Evolutionary conservation across 2,888 invertebrate species (phyloP), one percentile per base, ranked within the genome.

Genomic region (Cabera pusaria): DNA sequence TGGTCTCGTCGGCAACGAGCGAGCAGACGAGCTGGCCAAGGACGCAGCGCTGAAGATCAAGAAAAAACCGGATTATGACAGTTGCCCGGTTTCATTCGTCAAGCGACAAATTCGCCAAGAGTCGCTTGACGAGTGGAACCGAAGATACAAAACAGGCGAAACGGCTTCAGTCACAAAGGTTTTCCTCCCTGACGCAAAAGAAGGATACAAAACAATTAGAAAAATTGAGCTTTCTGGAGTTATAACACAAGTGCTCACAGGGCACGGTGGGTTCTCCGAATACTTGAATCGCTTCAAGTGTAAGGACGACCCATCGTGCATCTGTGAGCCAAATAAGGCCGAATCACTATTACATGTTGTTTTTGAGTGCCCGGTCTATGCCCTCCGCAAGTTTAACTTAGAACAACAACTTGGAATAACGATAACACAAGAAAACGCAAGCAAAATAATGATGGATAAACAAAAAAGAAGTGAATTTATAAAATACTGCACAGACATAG

Each of bases 1-100:
- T 0, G 48, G 48, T 2, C 32, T 0, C 39, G 45, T 2, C n/a
- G 50, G 46, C 0, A 53, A 48, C 8, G 49, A 53, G 12, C 22
- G 51, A 1, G 56, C 51, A 0, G 47, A 50, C 17, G 6, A 40
- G 1, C 37, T 52, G 0, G 47, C 47, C 0, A 53, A 50, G 6
- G 28, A 43, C 1, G 38, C 48, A 0, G 38, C 48, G 0, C 32
- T 25, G 0, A 9, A 26, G n/a, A 0, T 8, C 1, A 39, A 38
- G 12, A 32, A 2, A 1, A 28, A n/a, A 7, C 23, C 33, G 0
- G 16, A 29, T n/a, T 29, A 41, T 5, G 36, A 26, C 6, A 1
- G 5, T 1, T 36, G 38, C 9, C 45, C 40, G 1, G 9, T 44
- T 1, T 48, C 52, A 25, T 49, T 29, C 24, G 27, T 38, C 9